Evolutionary conservation across 2,113 vertebrate species (phyloP).

Genomic region (Muntiacus reevesi): DNA sequence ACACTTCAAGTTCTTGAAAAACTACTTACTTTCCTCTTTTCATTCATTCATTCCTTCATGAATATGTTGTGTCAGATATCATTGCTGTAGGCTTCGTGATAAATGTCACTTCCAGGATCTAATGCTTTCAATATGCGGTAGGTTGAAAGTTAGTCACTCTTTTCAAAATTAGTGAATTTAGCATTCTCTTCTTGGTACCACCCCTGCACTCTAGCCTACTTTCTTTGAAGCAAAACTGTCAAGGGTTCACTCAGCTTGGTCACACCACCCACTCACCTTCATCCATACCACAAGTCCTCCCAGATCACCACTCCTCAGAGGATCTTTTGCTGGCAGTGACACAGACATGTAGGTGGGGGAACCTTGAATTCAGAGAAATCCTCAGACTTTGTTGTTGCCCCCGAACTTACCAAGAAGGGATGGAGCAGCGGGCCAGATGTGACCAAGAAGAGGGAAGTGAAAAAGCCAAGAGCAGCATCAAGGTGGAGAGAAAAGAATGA

Average conservation of each 20-base stretch:
- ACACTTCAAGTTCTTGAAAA: background rate
- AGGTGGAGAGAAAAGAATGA: background rate
- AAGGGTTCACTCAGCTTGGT: constrained; percentile 21
- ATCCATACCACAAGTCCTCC: background rate
- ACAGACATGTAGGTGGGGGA: background rate
- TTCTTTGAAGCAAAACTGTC: constrained; percentile 46
- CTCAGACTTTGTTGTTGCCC: background rate
- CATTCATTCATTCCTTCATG: background rate
- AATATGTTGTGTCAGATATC: background rate
- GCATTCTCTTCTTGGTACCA: background rate
- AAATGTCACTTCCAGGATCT: background rate
- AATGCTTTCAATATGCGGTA: background rate
- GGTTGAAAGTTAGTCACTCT: background rate
- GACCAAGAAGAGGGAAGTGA: background rate
- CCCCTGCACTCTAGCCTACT: background rate
- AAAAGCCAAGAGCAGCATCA: background rate
- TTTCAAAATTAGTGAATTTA: background rate
- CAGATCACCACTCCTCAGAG: background rate
- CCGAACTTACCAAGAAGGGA: background rate
- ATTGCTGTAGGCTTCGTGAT: background rate
- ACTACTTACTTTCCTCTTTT: background rate
- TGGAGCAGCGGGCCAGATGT: background rate
- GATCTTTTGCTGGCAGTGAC: background rate
- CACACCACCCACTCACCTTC: background rate
- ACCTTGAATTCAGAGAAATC: background rate